phyloP scores from a whole-genome alignment of 2,113 vertebrate species.

The Poeciliopsis prolifica region DNA sequence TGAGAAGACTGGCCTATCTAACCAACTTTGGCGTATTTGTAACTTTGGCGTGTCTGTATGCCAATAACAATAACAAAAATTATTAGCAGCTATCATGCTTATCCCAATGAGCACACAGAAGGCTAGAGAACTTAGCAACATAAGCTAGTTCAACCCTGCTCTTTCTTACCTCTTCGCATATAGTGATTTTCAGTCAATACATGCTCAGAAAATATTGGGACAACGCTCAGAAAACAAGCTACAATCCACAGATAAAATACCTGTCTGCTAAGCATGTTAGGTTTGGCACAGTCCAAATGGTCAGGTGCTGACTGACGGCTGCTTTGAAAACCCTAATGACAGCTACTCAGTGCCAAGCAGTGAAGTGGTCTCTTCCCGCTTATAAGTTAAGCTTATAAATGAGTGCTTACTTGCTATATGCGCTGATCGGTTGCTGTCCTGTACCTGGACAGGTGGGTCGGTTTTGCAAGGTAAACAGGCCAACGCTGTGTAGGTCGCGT shows the following conservation, averaged over 20 bases:
- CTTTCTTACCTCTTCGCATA: neutral
- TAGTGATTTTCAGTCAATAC: neutral
- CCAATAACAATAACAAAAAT: neutral
- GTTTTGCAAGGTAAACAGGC: conserved; percentile 21
- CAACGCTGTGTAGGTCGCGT: conserved; percentile 59
- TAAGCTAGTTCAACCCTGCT: neutral
- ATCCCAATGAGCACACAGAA: neutral
- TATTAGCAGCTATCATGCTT: neutral
- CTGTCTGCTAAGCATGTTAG: conserved; percentile 39
- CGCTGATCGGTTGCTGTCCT: conserved; percentile 17
- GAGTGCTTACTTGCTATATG: conserved; percentile 51
- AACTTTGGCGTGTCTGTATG: neutral
- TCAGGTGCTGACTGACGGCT: conserved; percentile 13
- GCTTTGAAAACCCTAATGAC: neutral
- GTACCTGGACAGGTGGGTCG: conserved; percentile 16
- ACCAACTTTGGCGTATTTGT: accelerated
- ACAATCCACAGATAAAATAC: neutral
- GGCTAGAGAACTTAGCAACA: neutral
- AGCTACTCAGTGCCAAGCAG: conserved; percentile 3
- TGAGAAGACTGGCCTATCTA: neutral
- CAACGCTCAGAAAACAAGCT: neutral
- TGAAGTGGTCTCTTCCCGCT: neutral
- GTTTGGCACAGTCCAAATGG: conserved; percentile 32
- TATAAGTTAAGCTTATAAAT: neutral
- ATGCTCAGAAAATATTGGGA: neutral